A percentile compares a stretch with the other conserved stretches of the same genome.
These are phyloP conservation scores for Tragulus kanchil DNA, from an alignment of 2,113 vertebrate species.

Conservation along the genomic window DNA sequence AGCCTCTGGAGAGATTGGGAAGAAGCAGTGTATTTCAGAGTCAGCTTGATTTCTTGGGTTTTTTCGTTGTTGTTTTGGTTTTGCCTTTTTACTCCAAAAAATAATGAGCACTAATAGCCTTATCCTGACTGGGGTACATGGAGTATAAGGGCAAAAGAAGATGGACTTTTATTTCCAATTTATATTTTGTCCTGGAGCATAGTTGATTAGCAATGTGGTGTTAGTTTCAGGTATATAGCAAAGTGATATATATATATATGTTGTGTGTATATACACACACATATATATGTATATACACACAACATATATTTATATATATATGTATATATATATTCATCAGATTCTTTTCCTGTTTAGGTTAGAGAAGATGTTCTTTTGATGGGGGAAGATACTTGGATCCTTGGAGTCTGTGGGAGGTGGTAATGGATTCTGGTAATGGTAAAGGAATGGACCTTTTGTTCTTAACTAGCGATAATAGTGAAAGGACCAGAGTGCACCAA, in stretches of 20 bases:
- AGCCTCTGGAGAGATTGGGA: not conserved
- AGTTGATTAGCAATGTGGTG: not conserved
- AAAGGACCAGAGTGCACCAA: not conserved
- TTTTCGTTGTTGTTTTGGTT: not conserved
- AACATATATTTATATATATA: not conserved
- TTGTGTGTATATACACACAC: no score
- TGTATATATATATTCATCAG: not conserved
- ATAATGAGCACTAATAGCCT: not conserved
- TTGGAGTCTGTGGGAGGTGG: not conserved
- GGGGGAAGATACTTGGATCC: not conserved
- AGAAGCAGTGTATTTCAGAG: not conserved
- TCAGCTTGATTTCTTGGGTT: not conserved
- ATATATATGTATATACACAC: no score
- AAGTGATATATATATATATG: not conserved
- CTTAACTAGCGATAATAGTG: no score
- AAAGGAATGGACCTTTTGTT: not conserved
- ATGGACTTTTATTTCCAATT: not conserved
- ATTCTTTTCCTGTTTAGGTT: not conserved
- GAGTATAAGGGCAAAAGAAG: not conserved
- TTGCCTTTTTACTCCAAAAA: not conserved
- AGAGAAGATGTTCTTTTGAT: not conserved
- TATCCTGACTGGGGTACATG: not conserved
- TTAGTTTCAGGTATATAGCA: not conserved
- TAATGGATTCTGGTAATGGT: not conserved
- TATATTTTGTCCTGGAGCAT: not conserved